Conservation (phyloP, 2,888 invertebrate species). For the Chydorus sphaericus region DNA sequence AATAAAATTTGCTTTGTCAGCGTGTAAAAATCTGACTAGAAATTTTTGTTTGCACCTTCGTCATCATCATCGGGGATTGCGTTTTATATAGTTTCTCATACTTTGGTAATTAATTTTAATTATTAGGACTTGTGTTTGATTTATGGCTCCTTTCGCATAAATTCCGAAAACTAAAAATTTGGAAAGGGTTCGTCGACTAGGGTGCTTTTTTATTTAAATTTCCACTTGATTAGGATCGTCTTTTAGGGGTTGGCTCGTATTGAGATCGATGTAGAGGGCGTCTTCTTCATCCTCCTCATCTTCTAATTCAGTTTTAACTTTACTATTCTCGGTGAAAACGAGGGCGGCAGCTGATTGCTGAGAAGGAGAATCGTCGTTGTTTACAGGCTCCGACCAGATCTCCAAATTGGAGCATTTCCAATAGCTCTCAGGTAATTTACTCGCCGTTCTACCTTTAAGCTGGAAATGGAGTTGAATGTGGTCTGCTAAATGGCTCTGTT, state of each 20-base stretch:
- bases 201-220: not conserved
- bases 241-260: slow-evolving; percentile 12
- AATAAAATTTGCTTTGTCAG: no score
- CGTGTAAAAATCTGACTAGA: no score
- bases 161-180: no score
- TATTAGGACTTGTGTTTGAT: no score
- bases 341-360: not conserved
- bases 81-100: no score
- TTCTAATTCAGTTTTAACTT: not conserved
- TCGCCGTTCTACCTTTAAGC: not conserved
- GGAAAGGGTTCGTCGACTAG: no score
- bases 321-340: not conserved
- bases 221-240: slow-evolving; percentile 8
- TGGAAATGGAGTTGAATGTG: slow-evolving; percentile 64
- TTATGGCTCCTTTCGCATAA: no score
- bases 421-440: slow-evolving; percentile 10
- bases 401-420: slow-evolving; percentile 9
- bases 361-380: not conserved
- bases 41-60: no score
- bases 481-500: slow-evolving; percentile 56
- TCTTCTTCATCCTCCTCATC: slow-evolving; percentile 17
- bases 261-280: slow-evolving; percentile 14
- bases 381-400: slow-evolving; percentile 10
- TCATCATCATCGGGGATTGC: no score
- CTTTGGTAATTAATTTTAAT: no score